phyloP scores from a whole-genome alignment of 2,797 vertebrate genomes.

The Aphelocoma californica region DNA sequence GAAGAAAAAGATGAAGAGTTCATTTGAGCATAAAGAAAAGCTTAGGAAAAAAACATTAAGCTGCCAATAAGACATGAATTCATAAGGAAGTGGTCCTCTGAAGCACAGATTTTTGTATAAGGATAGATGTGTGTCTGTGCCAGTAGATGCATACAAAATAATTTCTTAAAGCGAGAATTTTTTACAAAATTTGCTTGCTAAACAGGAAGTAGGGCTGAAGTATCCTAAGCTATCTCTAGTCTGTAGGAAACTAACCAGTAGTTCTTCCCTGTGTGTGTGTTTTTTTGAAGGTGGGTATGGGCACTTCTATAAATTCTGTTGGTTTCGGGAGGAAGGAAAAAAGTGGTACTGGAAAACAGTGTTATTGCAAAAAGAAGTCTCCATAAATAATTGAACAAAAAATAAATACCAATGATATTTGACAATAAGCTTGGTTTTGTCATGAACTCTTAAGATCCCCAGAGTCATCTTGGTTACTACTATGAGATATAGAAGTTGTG shows the following conservation, averaged over 20 bases:
- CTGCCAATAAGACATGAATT: neutral
- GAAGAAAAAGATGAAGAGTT: neutral
- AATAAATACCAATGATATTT: neutral
- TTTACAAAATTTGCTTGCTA: neutral
- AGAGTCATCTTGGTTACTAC: neutral
- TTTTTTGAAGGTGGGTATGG: neutral
- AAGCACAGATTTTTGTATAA: neutral
- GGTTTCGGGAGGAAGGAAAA: neutral
- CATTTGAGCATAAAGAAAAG: neutral
- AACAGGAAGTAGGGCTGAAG: neutral
- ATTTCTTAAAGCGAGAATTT: neutral
- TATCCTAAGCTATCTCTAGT: neutral
- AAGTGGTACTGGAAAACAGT: neutral
- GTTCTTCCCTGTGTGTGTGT: accelerated
- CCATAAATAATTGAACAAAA: neutral
- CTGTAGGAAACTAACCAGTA: neutral
- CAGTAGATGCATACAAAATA: neutral
- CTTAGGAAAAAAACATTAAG: neutral
- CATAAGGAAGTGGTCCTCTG: neutral
- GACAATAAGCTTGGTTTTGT: neutral
- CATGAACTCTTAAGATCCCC: neutral
- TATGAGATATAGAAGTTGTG: neutral
- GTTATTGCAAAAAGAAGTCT: neutral
- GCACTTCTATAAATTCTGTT: neutral
- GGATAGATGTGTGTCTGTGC: neutral